These are phyloP conservation scores for Auanema freiburgensis DNA, from an alignment of 2,888 invertebrate genomes.

Conservation along the genomic window DNA sequence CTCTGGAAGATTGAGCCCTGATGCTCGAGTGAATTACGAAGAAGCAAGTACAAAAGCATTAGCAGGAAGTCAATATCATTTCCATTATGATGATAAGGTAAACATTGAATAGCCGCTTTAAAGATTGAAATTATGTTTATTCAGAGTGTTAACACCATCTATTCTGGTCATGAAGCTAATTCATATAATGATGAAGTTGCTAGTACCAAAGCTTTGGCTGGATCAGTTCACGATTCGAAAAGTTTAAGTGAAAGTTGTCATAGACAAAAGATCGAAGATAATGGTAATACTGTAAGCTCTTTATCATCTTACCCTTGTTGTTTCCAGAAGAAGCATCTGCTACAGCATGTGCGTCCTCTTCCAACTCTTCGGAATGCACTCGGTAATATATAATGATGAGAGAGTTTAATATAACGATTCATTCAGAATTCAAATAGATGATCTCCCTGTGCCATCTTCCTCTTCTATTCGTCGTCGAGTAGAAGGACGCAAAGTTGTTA, in stretches of 20 bases:
- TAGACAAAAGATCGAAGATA: slow-evolving; percentile 37
- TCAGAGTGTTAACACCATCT: slow-evolving; percentile 59
- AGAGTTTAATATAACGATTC: no score
- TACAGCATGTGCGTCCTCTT: no score
- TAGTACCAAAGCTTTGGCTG: slow-evolving; percentile 50
- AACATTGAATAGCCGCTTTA: slow-evolving; percentile 4
- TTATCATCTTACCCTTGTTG: no score
- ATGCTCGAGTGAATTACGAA: slow-evolving; percentile 60
- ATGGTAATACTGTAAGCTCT: no score
- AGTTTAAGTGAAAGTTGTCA: slow-evolving; percentile 49
- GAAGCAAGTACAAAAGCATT: slow-evolving; percentile 77
- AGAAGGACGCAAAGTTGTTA: no score
- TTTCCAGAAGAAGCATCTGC: no score
- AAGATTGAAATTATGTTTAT: slow-evolving; percentile 11
- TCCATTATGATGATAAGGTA: slow-evolving; percentile 60
- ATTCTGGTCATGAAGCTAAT: slow-evolving; percentile 49
- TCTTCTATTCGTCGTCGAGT: no score
- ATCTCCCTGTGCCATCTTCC: no score
- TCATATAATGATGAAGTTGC: slow-evolving; percentile 54
- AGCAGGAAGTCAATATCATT: slow-evolving; percentile 73
- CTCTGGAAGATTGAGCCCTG: slow-evolving; percentile 20
- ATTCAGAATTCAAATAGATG: no score
- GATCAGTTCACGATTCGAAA: slow-evolving; percentile 55
- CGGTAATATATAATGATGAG: no score
- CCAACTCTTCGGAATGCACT: no score